Base-by-base conservation (phyloP, 2,113 vertebrate species). In the Barbus barbus region DNA sequence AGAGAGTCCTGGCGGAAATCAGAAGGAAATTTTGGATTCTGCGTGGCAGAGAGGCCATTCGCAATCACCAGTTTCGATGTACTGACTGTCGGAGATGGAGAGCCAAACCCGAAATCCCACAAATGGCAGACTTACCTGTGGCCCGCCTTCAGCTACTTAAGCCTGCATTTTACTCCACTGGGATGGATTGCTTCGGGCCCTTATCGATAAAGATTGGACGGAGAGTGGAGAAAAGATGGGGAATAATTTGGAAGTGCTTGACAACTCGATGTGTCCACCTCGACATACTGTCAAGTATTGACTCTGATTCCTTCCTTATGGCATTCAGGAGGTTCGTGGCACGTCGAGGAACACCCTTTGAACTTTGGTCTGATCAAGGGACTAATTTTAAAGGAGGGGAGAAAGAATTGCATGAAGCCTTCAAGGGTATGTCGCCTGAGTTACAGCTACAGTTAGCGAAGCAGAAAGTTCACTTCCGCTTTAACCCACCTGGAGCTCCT, bases 1-100 rank as follows among this genome's bases (percentile, higher is more conserved):
- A 86, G 44, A 14, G 71, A n/a, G 76, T 88, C 9, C 65, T 88
- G n/a, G 58, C 71, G 20, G 87, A 86, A 11, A 48, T 88, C 26
- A 41, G 48, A 14, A 5, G 58, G 5, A 36, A 9, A 1, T 85
- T 48, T 31, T 84, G 44, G 69, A 83, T 81, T 31, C 63, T 87
- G 48, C 2, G 36, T 14, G 72, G 84, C 6, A 44, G 71, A 36
- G 36, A 36, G 36, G 36, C 36, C 36, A 36, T 36, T 5, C 36
- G 36, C 36, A 36, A 6, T 36, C 56, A 65, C 36, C 84, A 85
- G 9, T 20, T 83, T 53, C 48, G 48, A 53, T 53, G 84, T 26
- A 33, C 33, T 48, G 22, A 88, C 1, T 88, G 48, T 58, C 44
- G 48, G 2, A 24, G 33, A 28, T 87, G 83, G 83, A 72, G 31